Evolutionary conservation across 2,113 vertebrate genomes (phyloP).

Genomic region (Triplophysa siluroides): DNA sequence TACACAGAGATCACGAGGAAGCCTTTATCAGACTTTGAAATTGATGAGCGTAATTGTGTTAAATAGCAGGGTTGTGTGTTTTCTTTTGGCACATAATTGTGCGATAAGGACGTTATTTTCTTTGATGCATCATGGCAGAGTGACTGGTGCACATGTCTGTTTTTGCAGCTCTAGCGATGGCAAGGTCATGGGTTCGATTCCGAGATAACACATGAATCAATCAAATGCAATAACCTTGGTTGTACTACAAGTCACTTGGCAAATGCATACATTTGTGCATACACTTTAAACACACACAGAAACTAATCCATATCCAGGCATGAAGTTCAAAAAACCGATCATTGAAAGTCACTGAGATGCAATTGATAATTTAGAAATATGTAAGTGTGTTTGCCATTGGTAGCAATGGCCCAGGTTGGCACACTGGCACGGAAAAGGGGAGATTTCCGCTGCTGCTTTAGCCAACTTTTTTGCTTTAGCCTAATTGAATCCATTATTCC

Average conservation of each 20-base stretch:
- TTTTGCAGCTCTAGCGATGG: too few species aligned
- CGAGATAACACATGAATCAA: too few species aligned
- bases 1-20: background rate
- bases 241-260: background rate
- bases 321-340: background rate
- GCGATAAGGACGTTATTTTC: constrained; percentile 14
- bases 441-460: constrained; percentile 39
- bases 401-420: constrained; percentile 26
- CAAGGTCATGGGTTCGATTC: too few species aligned
- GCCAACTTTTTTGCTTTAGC: constrained; percentile 48
- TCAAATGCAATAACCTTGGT: too few species aligned
- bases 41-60: constrained; percentile 31
- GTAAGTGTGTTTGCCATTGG: constrained; percentile 15
- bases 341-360: background rate
- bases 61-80: constrained; percentile 29
- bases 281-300: background rate
- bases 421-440: constrained; percentile 36
- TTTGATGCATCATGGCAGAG: background rate
- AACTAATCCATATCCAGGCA: background rate
- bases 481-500: constrained; percentile 10
- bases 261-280: too few species aligned
- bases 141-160: background rate
- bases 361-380: background rate
- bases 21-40: constrained; percentile 19
- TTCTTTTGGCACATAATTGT: constrained; percentile 32